These are phyloP conservation scores for Ceriagrion tenellum DNA, from an alignment of 2,888 invertebrate species.

Conservation along the genomic window DNA sequence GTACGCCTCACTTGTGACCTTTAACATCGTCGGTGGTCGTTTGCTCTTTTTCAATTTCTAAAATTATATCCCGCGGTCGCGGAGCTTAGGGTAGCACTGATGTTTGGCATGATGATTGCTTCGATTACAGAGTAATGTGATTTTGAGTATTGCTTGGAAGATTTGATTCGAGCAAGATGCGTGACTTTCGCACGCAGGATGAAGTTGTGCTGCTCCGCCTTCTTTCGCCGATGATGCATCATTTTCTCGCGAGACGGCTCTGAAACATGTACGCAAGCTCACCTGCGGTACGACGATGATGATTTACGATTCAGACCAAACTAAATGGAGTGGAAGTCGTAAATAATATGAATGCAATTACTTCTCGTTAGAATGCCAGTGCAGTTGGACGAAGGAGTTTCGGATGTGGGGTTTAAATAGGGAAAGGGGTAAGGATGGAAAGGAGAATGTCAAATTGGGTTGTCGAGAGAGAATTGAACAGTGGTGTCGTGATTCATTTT, in stretches of 20 bases:
- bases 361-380: background rate
- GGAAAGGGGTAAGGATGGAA: too few relatives aligned
- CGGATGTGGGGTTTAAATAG: too few relatives aligned
- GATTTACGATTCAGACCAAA: background rate
- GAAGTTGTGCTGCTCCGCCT: background rate
- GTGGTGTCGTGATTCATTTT: background rate
- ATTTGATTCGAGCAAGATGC: background rate
- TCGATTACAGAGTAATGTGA: background rate
- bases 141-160: background rate
- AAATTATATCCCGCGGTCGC: too few relatives aligned
- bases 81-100: too few relatives aligned
- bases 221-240: too few relatives aligned
- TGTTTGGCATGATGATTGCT: background rate
- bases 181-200: background rate
- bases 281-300: background rate
- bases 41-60: too few relatives aligned
- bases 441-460: background rate
- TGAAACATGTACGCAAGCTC: background rate
- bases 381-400: too few relatives aligned
- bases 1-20: too few relatives aligned
- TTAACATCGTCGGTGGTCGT: too few relatives aligned
- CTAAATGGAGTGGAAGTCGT: background rate
- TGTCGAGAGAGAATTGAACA: background rate
- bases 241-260: background rate
- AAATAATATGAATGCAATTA: background rate